phyloP scores from a whole-genome alignment of 2,888 invertebrate species.

The Cybosia mesomella region DNA sequence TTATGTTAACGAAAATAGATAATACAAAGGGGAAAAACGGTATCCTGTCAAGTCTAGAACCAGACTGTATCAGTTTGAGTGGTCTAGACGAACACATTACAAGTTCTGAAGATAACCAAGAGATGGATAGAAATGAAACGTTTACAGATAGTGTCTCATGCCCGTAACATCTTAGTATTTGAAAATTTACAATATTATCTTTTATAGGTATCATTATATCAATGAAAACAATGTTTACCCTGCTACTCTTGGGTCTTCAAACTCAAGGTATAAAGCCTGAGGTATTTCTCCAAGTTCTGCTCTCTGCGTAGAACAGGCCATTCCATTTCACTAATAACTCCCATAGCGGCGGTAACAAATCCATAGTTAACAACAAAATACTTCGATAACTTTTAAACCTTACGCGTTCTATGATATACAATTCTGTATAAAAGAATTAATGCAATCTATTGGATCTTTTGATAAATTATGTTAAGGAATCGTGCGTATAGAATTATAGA shows the following conservation, averaged over 20 bases:
- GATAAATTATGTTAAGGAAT: background rate
- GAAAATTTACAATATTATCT: no score
- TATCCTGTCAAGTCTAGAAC: background rate
- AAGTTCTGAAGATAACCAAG: background rate
- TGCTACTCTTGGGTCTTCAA: background rate
- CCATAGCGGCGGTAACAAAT: background rate
- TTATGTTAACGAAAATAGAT: background rate
- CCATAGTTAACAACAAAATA: constrained; percentile 3
- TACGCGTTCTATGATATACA: no score
- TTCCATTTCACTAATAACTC: background rate
- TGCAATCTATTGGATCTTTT: background rate
- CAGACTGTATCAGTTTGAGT: background rate
- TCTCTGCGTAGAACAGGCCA: background rate
- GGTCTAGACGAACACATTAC: background rate
- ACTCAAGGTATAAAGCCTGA: background rate
- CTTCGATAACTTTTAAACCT: background rate
- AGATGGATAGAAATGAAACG: background rate
- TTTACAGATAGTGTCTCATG: background rate
- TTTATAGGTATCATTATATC: no score
- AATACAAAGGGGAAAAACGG: background rate
- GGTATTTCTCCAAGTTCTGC: background rate
- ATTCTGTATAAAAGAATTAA: background rate
- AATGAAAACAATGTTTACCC: background rate
- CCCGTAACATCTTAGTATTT: background rate
- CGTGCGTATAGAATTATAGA: no score